Evolutionary conservation across 2,888 invertebrate genomes (phyloP).

Genomic region (Mesodorylaimus sp.): DNA sequence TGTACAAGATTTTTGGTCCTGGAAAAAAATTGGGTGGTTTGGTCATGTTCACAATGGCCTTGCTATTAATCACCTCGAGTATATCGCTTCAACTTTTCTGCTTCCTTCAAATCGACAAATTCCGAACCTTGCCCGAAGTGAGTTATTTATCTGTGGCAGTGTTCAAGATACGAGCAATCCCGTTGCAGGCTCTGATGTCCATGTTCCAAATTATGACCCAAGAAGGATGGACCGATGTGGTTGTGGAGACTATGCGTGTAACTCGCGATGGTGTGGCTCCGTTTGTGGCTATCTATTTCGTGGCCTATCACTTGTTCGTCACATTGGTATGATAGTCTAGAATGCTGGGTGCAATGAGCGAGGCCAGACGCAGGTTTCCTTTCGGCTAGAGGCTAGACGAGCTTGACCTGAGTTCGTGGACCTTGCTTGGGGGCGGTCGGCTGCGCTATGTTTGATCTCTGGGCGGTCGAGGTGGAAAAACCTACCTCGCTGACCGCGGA

Average conservation of each 20-base stretch:
- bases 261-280: constrained; percentile 74
- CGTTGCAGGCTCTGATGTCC: constrained; percentile 93
- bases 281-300: constrained; percentile 90
- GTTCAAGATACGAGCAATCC: no score
- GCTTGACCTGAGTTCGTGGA: no score
- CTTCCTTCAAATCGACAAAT: constrained; percentile 79
- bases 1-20: constrained; percentile 44
- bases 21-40: constrained; percentile 94
- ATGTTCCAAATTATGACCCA: constrained; percentile 99
- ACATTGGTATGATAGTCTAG: no score
- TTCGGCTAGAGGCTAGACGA: no score
- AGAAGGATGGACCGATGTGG: constrained; percentile 99
- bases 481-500: no score
- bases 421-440: no score
- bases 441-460: no score
- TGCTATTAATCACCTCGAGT: constrained; percentile 89
- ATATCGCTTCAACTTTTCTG: constrained; percentile 99
- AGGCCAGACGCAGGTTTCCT: no score
- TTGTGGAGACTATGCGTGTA: constrained; percentile 83
- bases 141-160: no score
- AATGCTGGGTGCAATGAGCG: no score
- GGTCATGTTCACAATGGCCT: constrained; percentile 98
- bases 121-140: constrained; percentile 89
- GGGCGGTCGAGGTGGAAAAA: no score
- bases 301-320: constrained; percentile 92